Evolutionary conservation across 2,888 invertebrate species (phyloP), one percentile per base, ranked within the genome.

Genomic region (Dynastes hyllus): DNA sequence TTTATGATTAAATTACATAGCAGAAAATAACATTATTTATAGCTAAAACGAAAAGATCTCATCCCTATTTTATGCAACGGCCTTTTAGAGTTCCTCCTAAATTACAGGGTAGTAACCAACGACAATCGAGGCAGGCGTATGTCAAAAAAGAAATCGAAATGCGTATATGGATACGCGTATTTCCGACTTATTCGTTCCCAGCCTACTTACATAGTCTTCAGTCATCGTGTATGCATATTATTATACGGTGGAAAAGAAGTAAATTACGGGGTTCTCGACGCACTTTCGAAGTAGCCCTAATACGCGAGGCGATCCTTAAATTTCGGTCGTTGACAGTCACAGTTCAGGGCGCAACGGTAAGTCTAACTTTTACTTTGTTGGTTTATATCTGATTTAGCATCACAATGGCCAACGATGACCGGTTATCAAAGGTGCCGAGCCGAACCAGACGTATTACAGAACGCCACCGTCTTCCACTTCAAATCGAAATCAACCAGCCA

Each of bases 311-410:
- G 85, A 85, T 86, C 85, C 85, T 84, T 83, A 83, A 84, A 85
- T 8, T 85, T 85, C 84, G 86, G 86, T 85, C 86, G 85, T 86
- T 86, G 86, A 85, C 86, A 85, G 86, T 86, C 85, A 86, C 85
- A 86, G 85, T 83, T 84, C 84, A 84, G 81, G 82, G 84, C 83
- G 81, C 84, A 83, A 82, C 66, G 65, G 65, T 76, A 76, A 76
- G 73, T 75, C 79, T 77, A 70, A 76, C 79, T 70, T 78, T 69
- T 70, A 79, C 79, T 70, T 76, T 76, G 76, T 79, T 77, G 70
- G 79, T 82, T 83, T 82, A 81, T 82, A 81, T 82, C 80, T 80
- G 82, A 83, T 83, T 83, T 83, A 84, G 81, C 83, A 81, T 83
- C 83, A 84, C 84, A 84, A 84, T 84, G 80, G 82, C 80, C 81